A percentile compares a stretch with the other conserved stretches of the same genome.
These are phyloP conservation scores for Stratiolaelaps scimitus DNA, from an alignment of 1,140 invertebrate genomes.

Conservation along the genomic window DNA sequence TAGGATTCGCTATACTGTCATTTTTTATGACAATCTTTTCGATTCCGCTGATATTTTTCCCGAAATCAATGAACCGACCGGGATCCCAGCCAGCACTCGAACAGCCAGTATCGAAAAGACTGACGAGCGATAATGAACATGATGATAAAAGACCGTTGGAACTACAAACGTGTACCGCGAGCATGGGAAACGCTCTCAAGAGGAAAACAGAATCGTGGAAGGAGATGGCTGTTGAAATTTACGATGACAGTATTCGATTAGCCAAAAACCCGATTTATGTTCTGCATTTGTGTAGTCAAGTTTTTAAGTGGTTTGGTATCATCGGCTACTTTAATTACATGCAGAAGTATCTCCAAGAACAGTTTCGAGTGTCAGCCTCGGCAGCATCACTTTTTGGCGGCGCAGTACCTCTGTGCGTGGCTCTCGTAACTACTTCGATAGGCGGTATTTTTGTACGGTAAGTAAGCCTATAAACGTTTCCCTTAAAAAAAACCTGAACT, in stretches of 20 bases:
- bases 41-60: constrained; percentile 52
- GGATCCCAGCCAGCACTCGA: not conserved
- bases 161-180: constrained; percentile 42
- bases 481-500: constrained; percentile 9
- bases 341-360: constrained; percentile 61
- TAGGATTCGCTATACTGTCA: constrained; percentile 54
- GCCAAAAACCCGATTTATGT: constrained; percentile 54
- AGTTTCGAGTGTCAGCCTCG: constrained; percentile 57
- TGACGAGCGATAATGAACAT: not conserved
- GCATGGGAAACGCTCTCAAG: constrained; percentile 6
- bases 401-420: constrained; percentile 2
- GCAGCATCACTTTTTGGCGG: constrained; percentile 45
- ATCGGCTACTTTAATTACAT: constrained; percentile 62
- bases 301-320: constrained; percentile 57
- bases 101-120: not conserved
- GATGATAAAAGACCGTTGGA: not conserved
- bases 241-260: constrained; percentile 43
- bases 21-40: constrained; percentile 50
- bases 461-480: not conserved
- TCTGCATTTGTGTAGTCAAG: constrained; percentile 53
- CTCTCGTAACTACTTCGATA: constrained; percentile 7
- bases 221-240: constrained; percentile 5
- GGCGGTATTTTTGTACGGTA: constrained; percentile 12
- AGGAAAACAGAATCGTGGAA: not conserved
- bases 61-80: constrained; percentile 40